Evolutionary conservation across 2,888 invertebrate genomes (phyloP).

Genomic region (Microdon myrmicae): DNA sequence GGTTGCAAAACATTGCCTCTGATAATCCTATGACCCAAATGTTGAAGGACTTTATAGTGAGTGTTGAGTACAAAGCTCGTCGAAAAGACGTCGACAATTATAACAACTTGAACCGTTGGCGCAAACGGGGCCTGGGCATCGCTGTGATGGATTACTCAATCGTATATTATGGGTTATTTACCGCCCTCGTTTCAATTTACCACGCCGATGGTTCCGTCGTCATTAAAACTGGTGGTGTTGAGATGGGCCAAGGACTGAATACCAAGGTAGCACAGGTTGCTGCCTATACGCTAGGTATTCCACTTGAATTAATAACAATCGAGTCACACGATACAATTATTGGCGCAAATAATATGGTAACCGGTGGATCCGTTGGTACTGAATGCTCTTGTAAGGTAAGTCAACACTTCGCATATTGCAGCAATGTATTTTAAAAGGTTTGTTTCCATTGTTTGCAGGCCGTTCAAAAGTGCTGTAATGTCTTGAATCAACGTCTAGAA

Average conservation of each 20-base stretch:
- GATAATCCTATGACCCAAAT: slow-evolving; percentile 67
- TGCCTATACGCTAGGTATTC: slow-evolving; percentile 76
- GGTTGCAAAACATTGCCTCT: slow-evolving; percentile 69
- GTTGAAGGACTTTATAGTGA: slow-evolving; percentile 68
- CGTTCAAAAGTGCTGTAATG: slow-evolving; percentile 74
- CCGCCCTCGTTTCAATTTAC: slow-evolving; percentile 75
- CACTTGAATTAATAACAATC: slow-evolving; percentile 74
- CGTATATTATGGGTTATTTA: slow-evolving; percentile 68
- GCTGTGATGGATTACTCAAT: slow-evolving; percentile 77
- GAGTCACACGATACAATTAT: slow-evolving; percentile 74
- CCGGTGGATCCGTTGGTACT: slow-evolving; percentile 79
- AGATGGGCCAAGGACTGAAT: slow-evolving; percentile 81
- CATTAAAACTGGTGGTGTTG: slow-evolving; percentile 77
- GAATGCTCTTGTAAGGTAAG: slow-evolving; percentile 73
- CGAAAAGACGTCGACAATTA: slow-evolving; percentile 70
- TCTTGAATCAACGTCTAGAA: slow-evolving; percentile 71
- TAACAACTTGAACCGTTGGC: slow-evolving; percentile 81
- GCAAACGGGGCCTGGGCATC: slow-evolving; percentile 79
- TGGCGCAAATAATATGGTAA: slow-evolving; percentile 75
- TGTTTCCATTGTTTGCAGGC: slow-evolving; percentile 60
- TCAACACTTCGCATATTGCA: slow-evolving; percentile 2
- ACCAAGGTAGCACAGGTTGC: slow-evolving; percentile 81
- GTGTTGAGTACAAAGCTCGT: slow-evolving; percentile 70
- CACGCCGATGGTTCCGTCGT: slow-evolving; percentile 78
- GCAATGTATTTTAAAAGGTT: neutral